Evolutionary conservation across 35 echinoderm and acorn worm species (phyloP), one percentile per base, ranked within the genome.

Genomic region (Patiria miniata): DNA sequence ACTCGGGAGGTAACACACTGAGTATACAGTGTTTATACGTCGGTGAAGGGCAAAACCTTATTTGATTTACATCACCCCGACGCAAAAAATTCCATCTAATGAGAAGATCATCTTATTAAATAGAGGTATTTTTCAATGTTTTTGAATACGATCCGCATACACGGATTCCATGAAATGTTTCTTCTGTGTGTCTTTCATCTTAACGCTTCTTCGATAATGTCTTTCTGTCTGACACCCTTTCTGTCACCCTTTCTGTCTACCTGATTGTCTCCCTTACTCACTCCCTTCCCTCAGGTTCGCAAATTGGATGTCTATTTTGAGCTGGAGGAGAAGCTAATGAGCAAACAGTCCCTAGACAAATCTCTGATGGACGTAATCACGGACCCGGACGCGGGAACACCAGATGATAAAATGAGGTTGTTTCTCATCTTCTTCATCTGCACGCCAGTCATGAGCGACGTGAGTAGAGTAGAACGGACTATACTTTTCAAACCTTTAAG

Each of bases 301-400:
- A 99, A 95, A 26, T 52, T 99, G 15, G 96, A 99, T 87, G 90
- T 99, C 33, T 99, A 99, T 78, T 99, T 99, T 95, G 96, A 99
- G 85, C 73, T 99, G 86, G 96, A 99, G 76, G 96, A 99, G 83
- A 94, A 94, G 39, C 37, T 99, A 51, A 99, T 99, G 96, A 99
- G 93, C 47, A 99, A 99, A 84, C 89, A 91, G 79, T 87, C 89
- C 26, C 73, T 95, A 82, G 96, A 99, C 65, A 87, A 91, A 76
- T 94, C 96, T 6, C 80, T 99, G 44, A 84, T 99, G 68, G 96
- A 99, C 55, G 87, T 99, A 19, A 94, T 99, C 33, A 83, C 90
- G 61, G 96, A 99, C 77, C 93, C 93, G n/a, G 95, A 94, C 78
- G 96, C 96, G 52, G 93, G 93, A 23, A 83, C 76, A 81, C 86